Base-by-base conservation (phyloP, 2,888 invertebrate species). In the Gnatocerus cornutus region DNA sequence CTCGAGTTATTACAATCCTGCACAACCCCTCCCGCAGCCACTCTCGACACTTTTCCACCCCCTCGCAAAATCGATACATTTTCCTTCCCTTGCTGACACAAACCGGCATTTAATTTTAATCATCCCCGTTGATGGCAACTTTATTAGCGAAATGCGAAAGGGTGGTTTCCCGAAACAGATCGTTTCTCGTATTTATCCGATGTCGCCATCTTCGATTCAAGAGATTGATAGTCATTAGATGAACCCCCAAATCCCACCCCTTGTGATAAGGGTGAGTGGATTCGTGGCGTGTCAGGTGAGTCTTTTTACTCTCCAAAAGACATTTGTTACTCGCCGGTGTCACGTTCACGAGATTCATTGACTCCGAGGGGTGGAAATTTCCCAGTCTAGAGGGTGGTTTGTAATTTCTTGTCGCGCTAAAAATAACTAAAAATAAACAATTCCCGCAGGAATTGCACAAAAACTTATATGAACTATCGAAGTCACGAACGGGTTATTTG, bases 51-150 rank as follows among this genome's bases (percentile, higher is more conserved):
- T 37, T 10, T 37, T 37, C 37, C 37, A 37, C 37, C 37, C 37
- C 43, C 43, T 9, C n/a, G 3, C 43, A 13, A 10, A 43, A 43
- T 43, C 43, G 13, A 43, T 43, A 43, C 10, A 43, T 37, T 37
- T 37, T 12, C 43, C 21, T 21, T n/a, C 43, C 43, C 10, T 43
- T 43, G 9, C 7, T 12, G 12, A n/a, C 12, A n/a, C 10, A 43
- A 10, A 13, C 10, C 43, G 43, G 43, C 43, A 43, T 43, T 43
- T 43, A 43, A 43, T 43, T 43, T 43, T 43, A 43, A 43, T 43
- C 43, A 43, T 7, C 43, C 43, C 43, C 43, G 43, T 12, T 43
- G 43, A 43, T 43, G 43, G 12, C 43, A 43, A 43, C 43, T 43
- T 43, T 43, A 43, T 43, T 43, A 43, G 43, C 43, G 43, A 43